A percentile compares a stretch with the other conserved stretches of the same genome.
These are phyloP conservation scores for Sylvia borin DNA, from an alignment of 2,797 vertebrate genomes.

Conservation along the genomic window DNA sequence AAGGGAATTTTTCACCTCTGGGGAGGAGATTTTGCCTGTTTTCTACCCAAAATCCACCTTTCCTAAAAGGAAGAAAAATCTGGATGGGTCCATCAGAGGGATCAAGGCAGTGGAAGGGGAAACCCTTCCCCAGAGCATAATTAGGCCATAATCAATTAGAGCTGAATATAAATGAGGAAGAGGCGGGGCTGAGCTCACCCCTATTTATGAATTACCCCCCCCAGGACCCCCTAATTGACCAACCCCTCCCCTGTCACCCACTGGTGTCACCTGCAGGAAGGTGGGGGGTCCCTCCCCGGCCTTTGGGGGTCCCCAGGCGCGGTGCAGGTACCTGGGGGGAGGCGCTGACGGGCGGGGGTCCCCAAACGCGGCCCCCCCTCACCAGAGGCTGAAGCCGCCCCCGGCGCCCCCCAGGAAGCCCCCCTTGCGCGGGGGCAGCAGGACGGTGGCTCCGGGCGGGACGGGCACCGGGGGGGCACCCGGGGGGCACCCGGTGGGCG, in stretches of 20 bases:
- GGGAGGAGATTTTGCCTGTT: not conserved
- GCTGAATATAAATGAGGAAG: not conserved
- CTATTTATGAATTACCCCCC: not conserved
- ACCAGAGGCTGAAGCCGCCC: not conserved
- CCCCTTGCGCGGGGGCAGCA: not conserved
- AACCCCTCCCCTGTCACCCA: not conserved
- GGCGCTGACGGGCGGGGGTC: not conserved
- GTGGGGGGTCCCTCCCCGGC: not conserved
- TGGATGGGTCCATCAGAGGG: not conserved
- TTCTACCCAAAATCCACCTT: not conserved
- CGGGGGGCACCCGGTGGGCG: not conserved
- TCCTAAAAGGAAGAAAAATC: not conserved
- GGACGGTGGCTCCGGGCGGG: not conserved
- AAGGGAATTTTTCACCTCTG: not conserved
- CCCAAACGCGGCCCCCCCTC: not conserved
- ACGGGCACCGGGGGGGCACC: not conserved
- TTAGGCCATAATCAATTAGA: not conserved
- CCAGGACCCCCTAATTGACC: fast-evolving
- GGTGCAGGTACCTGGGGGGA: not conserved
- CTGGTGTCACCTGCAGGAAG: not conserved
- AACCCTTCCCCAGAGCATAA: not conserved
- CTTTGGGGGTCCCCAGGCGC: not conserved
- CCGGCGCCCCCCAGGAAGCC: not conserved
- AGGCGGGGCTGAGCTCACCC: not conserved
- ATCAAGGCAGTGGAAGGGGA: not conserved